Conservation (phyloP, 2,888 invertebrate species). For the Pomacea canaliculata region DNA sequence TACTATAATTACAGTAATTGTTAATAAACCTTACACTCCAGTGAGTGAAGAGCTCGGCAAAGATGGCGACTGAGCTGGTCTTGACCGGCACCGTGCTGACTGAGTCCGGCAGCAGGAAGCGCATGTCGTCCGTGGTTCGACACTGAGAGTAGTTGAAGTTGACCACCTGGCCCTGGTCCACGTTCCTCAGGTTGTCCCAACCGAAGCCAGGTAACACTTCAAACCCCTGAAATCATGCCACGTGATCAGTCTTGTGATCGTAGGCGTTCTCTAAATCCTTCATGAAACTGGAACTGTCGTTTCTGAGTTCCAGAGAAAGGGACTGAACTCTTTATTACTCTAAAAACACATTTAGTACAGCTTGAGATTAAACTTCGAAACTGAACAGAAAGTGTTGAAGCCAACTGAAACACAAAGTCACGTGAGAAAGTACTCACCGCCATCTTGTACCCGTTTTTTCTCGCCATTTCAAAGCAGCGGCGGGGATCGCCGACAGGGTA, state of each 20-base stretch:
- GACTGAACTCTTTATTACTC: no score
- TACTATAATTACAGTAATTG: no score
- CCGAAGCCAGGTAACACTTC: conserved; percentile 58
- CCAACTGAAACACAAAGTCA: no score
- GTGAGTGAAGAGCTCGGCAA: conserved; percentile 40
- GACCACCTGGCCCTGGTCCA: conserved; percentile 48
- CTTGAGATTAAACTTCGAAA: no score
- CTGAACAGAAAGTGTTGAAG: no score
- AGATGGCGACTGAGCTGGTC: conserved; percentile 47
- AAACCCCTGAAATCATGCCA: conserved; percentile 28
- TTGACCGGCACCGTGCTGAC: conserved; percentile 51
- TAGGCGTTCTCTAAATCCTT: no score
- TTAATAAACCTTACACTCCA: no score
- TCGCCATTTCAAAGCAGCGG: conserved; percentile 23
- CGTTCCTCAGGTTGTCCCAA: conserved; percentile 61
- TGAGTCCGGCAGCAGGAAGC: conserved; percentile 56
- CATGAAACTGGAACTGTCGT: no score
- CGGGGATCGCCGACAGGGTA: conserved; percentile 31
- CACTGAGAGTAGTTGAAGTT: conserved; percentile 50
- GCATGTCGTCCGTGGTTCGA: conserved; percentile 52
- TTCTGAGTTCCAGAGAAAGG: no score
- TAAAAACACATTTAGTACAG: no score
- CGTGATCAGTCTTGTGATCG: no score
- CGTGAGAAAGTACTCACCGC: not conserved
- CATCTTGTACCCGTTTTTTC: conserved; percentile 3